Conservation (phyloP, 2,113 vertebrate species). For the Rostratula benghalensis region DNA sequence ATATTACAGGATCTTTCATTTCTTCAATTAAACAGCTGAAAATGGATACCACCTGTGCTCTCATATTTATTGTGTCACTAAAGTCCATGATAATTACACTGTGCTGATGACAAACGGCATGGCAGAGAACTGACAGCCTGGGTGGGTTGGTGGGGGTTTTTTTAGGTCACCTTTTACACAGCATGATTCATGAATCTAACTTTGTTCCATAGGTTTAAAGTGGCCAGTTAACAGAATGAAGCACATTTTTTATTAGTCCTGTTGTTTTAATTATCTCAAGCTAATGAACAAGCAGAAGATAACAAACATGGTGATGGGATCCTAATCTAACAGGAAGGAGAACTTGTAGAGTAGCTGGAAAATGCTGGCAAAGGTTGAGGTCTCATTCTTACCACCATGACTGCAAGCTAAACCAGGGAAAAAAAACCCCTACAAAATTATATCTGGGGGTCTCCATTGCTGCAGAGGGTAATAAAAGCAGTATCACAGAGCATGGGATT, state of each 20-base stretch:
- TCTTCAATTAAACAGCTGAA: constrained; percentile 69
- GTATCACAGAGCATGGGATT: neutral
- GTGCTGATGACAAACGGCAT: constrained; percentile 58
- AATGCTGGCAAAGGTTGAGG: neutral
- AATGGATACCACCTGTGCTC: constrained; percentile 67
- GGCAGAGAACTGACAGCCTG: constrained; percentile 2
- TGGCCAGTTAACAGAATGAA: neutral
- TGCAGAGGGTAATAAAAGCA: neutral
- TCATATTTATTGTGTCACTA: constrained; percentile 57
- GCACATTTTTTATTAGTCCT: neutral
- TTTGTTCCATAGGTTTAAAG: neutral
- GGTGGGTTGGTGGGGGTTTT: neutral
- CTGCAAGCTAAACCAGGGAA: neutral
- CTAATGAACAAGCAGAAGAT: neutral
- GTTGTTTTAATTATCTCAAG: neutral
- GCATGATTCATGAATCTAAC: neutral
- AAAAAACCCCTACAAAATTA: neutral
- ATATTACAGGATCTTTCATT: constrained; percentile 68
- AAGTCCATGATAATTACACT: constrained; percentile 58
- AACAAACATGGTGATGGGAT: neutral
- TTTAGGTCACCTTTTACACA: neutral
- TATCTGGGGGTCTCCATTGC: neutral
- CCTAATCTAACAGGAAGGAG: neutral
- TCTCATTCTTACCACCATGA: neutral
- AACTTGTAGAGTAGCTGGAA: neutral